Evolutionary conservation across 2,113 vertebrate genomes (phyloP).

Genomic region (Sakesphorus luctuosus): DNA sequence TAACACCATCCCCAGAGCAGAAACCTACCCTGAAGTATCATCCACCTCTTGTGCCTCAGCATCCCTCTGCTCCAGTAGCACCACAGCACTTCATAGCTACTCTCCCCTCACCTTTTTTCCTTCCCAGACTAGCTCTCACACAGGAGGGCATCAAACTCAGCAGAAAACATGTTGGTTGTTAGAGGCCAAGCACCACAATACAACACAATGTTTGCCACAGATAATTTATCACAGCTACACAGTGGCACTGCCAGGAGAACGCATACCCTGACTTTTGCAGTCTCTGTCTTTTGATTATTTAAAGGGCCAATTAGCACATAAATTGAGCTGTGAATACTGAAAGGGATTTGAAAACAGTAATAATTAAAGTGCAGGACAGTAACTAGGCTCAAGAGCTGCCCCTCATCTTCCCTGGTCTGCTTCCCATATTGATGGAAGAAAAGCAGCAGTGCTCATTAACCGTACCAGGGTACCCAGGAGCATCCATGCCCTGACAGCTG

Average conservation of each 20-base stretch:
- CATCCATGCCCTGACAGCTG: not conserved
- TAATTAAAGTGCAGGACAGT: conserved; percentile 51
- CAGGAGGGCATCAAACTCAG: not conserved
- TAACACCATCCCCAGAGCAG: not conserved
- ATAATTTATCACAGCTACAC: not conserved
- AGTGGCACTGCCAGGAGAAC: not conserved
- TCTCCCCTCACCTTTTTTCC: not conserved
- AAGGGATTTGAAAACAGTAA: conserved; percentile 53
- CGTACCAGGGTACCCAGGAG: not conserved
- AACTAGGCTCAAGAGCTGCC: not conserved
- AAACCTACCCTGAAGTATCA: not conserved
- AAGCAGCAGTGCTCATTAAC: not conserved
- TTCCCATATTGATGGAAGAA: not conserved
- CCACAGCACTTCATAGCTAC: not conserved
- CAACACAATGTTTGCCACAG: not conserved
- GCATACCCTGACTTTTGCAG: not conserved
- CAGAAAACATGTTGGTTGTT: not conserved
- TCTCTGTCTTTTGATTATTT: conserved; percentile 48
- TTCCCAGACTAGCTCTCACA: not conserved
- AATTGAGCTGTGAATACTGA: conserved; percentile 61
- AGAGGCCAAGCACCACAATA: not conserved
- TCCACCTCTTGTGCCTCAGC: not conserved
- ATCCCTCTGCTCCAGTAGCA: not conserved
- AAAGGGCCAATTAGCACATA: conserved; percentile 46
- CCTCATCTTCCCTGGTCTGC: not conserved